Percentiles rank a stretch among this genome's conserved stretches.
Evolutionary conservation across 2,113 vertebrate species (phyloP).

Genomic region (Thunnus maccoyii): DNA sequence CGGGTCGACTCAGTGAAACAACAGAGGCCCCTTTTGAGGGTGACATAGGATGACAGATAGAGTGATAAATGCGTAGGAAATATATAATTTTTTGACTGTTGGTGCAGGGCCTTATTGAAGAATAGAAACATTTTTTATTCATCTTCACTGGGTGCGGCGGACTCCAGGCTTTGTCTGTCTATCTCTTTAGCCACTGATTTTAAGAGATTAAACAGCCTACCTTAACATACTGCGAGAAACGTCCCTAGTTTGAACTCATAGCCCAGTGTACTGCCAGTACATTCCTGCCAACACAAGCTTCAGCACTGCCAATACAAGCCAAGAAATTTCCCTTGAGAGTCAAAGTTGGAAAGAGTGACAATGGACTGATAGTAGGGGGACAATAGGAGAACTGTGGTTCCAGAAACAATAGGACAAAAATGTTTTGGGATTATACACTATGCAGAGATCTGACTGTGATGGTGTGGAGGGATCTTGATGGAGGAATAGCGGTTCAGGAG

Average conservation of each 20-base stretch:
- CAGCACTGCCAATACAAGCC: constrained; percentile 52
- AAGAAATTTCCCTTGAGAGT: constrained; percentile 64
- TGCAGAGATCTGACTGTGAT: constrained; percentile 31
- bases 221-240: constrained; percentile 16
- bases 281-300: constrained; percentile 57
- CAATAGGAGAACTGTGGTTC: constrained; percentile 53
- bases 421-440: constrained; percentile 34
- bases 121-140: constrained; percentile 22
- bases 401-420: constrained; percentile 59
- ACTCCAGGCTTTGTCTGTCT: constrained; percentile 9
- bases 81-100: neutral
- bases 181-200: neutral
- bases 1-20: constrained; percentile 31
- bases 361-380: constrained; percentile 48
- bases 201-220: constrained; percentile 45
- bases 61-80: constrained; percentile 12
- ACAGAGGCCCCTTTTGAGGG: neutral
- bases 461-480: constrained; percentile 26
- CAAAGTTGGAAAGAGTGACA: constrained; percentile 55
- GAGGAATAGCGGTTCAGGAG: constrained; percentile 1
- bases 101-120: neutral
- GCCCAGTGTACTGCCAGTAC: constrained; percentile 22
- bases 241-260: constrained; percentile 49
- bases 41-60: constrained; percentile 20
- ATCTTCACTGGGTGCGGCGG: neutral